phyloP scores from a whole-genome alignment of 1,140 invertebrate species.

The Achatina immaculata region DNA sequence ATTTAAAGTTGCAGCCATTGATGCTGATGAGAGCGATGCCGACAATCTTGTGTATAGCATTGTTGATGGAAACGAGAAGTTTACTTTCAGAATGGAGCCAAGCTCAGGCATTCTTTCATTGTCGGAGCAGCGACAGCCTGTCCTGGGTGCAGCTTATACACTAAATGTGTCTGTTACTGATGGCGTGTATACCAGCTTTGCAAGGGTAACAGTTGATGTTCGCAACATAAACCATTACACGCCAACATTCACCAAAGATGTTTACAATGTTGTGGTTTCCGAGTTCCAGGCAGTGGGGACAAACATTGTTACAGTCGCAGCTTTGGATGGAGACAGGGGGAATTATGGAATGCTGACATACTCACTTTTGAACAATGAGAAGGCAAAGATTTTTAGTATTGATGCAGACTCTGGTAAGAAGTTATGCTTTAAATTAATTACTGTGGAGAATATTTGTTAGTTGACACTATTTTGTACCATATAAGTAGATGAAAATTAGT shows the following conservation, averaged over 20 bases:
- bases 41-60: conserved; percentile 84
- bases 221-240: conserved; percentile 84
- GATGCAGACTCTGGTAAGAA: conserved; percentile 77
- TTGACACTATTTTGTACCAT: too few species aligned
- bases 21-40: conserved; percentile 85
- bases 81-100: conserved; percentile 85
- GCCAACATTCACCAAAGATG: conserved; percentile 82
- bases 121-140: conserved; percentile 79
- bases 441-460: too few species aligned
- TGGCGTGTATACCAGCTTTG: conserved; percentile 70
- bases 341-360: conserved; percentile 86
- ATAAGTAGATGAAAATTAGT: too few species aligned
- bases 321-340: conserved; percentile 83
- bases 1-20: conserved; percentile 86
- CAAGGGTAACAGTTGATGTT: conserved; percentile 77
- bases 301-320: conserved; percentile 73
- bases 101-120: conserved; percentile 78
- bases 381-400: conserved; percentile 84
- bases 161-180: conserved; percentile 69
- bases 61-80: conserved; percentile 85
- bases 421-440: too few species aligned
- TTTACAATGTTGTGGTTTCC: conserved; percentile 77
- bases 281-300: conserved; percentile 72
- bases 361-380: conserved; percentile 84
- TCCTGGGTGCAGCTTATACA: conserved; percentile 72